Evolutionary conservation across 2,888 invertebrate species (phyloP).

Genomic region (Pammene fasciana): DNA sequence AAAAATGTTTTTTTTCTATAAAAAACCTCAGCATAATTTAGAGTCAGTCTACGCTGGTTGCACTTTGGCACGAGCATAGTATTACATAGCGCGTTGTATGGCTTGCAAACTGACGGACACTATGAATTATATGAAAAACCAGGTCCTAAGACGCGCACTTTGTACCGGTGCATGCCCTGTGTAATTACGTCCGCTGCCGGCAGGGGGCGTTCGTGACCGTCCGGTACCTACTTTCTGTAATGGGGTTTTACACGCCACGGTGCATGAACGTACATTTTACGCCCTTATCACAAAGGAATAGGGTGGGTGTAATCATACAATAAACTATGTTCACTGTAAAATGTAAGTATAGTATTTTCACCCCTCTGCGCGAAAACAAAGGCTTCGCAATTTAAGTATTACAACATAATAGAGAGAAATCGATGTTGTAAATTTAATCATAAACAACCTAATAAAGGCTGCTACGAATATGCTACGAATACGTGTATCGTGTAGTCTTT

Average conservation of each 20-base stretch:
- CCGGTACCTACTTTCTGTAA: constrained; percentile 15
- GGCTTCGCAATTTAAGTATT: constrained; percentile 4
- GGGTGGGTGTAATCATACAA: neutral
- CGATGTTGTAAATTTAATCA: neutral
- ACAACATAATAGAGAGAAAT: neutral
- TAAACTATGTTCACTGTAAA: neutral
- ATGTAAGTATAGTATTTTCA: neutral
- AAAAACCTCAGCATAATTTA: too few relatives aligned
- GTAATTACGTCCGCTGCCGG: constrained; percentile 28
- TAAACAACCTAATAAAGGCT: too few relatives aligned
- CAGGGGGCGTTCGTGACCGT: constrained; percentile 36
- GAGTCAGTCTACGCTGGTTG: too few relatives aligned
- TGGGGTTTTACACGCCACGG: constrained; percentile 31
- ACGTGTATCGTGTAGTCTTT: neutral
- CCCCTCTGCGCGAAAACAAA: constrained; percentile 17
- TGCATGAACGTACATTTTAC: neutral
- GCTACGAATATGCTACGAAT: too few relatives aligned
- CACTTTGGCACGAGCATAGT: too few relatives aligned
- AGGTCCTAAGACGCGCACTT: neutral
- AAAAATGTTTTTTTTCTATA: too few relatives aligned
- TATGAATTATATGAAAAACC: neutral
- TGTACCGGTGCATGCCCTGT: constrained; percentile 28
- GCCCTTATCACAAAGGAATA: neutral
- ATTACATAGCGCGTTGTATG: too few relatives aligned
- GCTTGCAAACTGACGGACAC: too few relatives aligned